Conservation (phyloP, 2,113 vertebrate genomes). For the Dipodomys ordii region DNA sequence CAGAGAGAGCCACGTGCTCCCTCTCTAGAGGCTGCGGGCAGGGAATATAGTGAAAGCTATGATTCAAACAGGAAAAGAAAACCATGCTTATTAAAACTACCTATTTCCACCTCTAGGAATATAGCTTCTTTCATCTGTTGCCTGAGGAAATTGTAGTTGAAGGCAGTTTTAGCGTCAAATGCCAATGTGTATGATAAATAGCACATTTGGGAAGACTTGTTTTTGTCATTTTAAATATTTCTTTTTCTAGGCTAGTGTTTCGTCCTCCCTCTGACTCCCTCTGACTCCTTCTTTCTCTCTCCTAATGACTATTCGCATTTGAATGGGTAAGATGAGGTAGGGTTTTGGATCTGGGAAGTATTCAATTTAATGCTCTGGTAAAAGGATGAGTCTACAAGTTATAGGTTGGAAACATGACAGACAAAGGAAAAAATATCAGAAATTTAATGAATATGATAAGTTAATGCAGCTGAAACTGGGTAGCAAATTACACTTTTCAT, state of each 20-base stretch:
- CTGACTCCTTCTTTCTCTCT: background rate
- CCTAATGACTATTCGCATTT: background rate
- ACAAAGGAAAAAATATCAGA: background rate
- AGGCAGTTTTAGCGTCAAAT: slow-evolving; percentile 1
- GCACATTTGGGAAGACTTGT: background rate
- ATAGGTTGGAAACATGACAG: background rate
- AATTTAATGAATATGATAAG: slow-evolving; percentile 20
- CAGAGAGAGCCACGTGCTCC: background rate
- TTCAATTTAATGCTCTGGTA: background rate
- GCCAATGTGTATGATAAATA: background rate
- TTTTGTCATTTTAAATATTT: background rate
- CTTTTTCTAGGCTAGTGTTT: background rate
- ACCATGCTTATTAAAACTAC: background rate
- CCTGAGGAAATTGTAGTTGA: background rate
- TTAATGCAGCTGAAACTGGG: background rate
- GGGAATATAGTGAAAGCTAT: background rate
- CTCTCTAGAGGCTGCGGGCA: background rate
- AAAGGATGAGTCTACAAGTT: background rate
- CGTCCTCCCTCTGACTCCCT: background rate
- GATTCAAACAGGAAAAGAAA: slow-evolving; percentile 30
- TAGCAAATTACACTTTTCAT: background rate
- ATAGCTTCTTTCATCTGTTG: background rate
- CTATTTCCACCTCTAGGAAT: slow-evolving; percentile 19
- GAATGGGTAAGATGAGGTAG: background rate
- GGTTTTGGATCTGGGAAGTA: background rate